These are phyloP conservation scores for Synergus umbraculus DNA, from an alignment of 2,888 invertebrate species.

Conservation along the genomic window DNA sequence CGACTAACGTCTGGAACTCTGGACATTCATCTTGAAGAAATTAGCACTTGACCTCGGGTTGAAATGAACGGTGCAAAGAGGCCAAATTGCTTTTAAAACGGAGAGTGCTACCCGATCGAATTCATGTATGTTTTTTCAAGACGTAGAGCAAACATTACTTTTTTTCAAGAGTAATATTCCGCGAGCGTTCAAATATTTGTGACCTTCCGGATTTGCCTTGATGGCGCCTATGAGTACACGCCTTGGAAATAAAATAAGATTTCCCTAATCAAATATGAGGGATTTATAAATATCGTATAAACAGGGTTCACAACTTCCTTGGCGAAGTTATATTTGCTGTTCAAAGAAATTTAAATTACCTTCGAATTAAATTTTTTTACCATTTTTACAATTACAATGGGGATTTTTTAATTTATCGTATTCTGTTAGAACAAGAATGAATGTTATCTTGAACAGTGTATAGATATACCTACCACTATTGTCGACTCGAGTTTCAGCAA, in stretches of 20 bases:
- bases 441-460: background rate
- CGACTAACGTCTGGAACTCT: background rate
- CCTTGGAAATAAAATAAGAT: background rate
- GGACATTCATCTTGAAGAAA: slow-evolving; percentile 26
- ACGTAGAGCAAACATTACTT: slow-evolving; percentile 1
- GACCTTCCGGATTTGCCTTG: background rate
- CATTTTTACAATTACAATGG: background rate
- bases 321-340: too few species aligned
- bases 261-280: background rate
- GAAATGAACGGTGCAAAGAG: background rate
- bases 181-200: slow-evolving; percentile 6
- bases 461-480: background rate
- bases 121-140: slow-evolving; percentile 14
- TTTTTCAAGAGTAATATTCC: background rate
- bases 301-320: too few species aligned
- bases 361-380: background rate
- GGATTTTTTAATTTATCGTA: background rate
- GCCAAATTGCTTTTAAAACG: slow-evolving; percentile 29
- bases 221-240: background rate
- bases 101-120: slow-evolving; percentile 10
- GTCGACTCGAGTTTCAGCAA: background rate
- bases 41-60: slow-evolving; percentile 31
- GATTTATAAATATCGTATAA: background rate
- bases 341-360: too few species aligned
- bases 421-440: background rate